These are phyloP conservation scores for Protula sp. DNA, from an alignment of 2,888 invertebrate species.

Conservation along the genomic window DNA sequence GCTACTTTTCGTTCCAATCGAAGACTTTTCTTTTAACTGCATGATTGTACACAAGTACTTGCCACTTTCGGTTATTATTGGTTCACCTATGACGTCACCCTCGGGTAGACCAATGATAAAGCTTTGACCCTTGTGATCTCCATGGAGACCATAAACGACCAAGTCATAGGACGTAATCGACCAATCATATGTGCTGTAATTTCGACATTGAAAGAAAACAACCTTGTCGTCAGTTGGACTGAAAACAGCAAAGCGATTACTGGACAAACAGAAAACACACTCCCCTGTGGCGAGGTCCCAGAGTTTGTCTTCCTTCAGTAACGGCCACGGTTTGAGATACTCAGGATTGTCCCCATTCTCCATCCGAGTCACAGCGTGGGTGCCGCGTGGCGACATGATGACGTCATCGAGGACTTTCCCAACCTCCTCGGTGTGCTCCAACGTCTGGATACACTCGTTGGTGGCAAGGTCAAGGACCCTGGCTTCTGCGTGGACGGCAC, in stretches of 20 bases:
- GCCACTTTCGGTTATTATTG: slow-evolving; percentile 8
- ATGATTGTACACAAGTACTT: slow-evolving; percentile 8
- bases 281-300: slow-evolving; percentile 33
- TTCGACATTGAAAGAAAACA: slow-evolving; percentile 30
- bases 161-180: slow-evolving; percentile 8
- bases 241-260: slow-evolving; percentile 29
- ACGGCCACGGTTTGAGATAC: slow-evolving; percentile 18
- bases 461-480: slow-evolving; percentile 31
- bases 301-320: slow-evolving; percentile 31
- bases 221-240: slow-evolving; percentile 25
- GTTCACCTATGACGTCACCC: slow-evolving; percentile 13
- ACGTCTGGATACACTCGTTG: slow-evolving; percentile 27
- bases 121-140: background rate
- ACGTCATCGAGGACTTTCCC: slow-evolving; percentile 20
- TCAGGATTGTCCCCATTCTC: slow-evolving; percentile 12
- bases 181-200: slow-evolving; percentile 17
- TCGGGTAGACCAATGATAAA: slow-evolving; percentile 11
- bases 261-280: slow-evolving; percentile 23
- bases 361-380: slow-evolving; percentile 29
- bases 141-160: background rate
- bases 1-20: background rate
- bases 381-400: slow-evolving; percentile 31
- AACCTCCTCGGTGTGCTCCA: slow-evolving; percentile 31
- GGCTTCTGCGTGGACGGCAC: slow-evolving; percentile 30
- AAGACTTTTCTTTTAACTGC: slow-evolving; percentile 1